Conservation (phyloP, 2,888 invertebrate species). For the Argyresthia albistria region DNA sequence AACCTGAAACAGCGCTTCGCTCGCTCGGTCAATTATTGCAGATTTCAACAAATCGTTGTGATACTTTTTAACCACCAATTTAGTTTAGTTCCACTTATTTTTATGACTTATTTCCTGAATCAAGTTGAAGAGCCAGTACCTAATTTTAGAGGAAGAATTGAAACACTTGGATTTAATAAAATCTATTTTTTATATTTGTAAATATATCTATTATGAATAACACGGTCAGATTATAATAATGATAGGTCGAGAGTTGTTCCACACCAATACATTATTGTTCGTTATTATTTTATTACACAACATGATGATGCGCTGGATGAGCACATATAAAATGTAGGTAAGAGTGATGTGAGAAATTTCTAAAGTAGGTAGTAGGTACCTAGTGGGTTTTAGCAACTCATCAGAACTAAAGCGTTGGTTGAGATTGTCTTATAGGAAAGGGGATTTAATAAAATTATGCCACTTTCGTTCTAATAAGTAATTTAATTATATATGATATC, state of each 20-base stretch:
- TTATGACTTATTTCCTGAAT: neutral
- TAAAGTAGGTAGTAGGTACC: neutral
- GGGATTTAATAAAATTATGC: constrained; percentile 29
- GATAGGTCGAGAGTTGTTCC: constrained; percentile 33
- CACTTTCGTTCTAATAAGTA: constrained; percentile 39
- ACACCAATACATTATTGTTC: constrained; percentile 19
- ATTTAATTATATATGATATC: constrained; percentile 39
- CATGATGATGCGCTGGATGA: neutral
- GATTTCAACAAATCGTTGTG: too few species aligned
- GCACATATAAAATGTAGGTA: too few species aligned
- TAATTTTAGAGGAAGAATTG: constrained; percentile 10
- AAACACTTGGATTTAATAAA: constrained; percentile 23
- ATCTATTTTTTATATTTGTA: constrained; percentile 40
- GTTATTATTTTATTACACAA: neutral
- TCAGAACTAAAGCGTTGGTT: neutral
- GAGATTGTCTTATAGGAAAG: neutral
- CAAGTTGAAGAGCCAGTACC: neutral
- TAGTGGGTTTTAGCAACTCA: neutral
- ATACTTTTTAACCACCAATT: too few species aligned
- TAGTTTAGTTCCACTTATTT: too few species aligned
- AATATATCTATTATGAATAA: constrained; percentile 30
- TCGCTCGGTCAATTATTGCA: neutral
- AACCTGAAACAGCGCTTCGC: neutral
- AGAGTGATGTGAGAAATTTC: neutral
- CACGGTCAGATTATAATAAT: constrained; percentile 30